These are phyloP conservation scores for Rhodophaea formosa DNA, from an alignment of 2,888 invertebrate species.

Conservation along the genomic window DNA sequence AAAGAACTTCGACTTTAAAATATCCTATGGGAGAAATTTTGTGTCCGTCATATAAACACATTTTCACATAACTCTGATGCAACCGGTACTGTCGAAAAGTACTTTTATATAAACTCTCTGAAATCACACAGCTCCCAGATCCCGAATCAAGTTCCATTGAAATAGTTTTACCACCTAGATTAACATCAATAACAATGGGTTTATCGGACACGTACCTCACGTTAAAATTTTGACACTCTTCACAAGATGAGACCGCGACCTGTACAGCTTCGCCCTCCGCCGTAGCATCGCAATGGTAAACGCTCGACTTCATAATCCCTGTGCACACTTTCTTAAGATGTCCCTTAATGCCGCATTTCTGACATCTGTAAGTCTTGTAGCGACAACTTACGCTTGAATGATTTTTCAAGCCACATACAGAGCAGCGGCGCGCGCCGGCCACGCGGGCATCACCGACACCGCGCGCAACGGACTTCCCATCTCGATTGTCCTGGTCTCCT, in stretches of 20 bases:
- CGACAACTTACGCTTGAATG: constrained; percentile 25
- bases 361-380: constrained; percentile 26
- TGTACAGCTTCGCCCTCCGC: background rate
- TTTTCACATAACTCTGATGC: constrained; percentile 23
- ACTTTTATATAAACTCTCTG: constrained; percentile 21
- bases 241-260: constrained; percentile 15
- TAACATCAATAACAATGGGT: no score
- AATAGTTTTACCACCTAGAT: no score
- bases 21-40: constrained; percentile 30
- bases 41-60: constrained; percentile 33
- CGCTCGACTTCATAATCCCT: background rate
- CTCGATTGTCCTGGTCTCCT: no score
- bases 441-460: no score
- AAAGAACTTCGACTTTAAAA: constrained; percentile 19
- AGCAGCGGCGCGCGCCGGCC: constrained; percentile 1
- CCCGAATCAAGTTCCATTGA: constrained; percentile 30
- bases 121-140: constrained; percentile 27
- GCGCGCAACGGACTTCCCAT: no score
- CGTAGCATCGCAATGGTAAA: background rate
- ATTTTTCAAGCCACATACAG: constrained; percentile 27
- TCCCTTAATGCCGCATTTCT: constrained; percentile 29
- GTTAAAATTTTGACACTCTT: constrained; percentile 28
- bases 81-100: constrained; percentile 19
- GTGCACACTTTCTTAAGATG: constrained; percentile 31
- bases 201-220: constrained; percentile 27